Conservation (phyloP, 2,113 vertebrate species). For the Camelus bactrianus region DNA sequence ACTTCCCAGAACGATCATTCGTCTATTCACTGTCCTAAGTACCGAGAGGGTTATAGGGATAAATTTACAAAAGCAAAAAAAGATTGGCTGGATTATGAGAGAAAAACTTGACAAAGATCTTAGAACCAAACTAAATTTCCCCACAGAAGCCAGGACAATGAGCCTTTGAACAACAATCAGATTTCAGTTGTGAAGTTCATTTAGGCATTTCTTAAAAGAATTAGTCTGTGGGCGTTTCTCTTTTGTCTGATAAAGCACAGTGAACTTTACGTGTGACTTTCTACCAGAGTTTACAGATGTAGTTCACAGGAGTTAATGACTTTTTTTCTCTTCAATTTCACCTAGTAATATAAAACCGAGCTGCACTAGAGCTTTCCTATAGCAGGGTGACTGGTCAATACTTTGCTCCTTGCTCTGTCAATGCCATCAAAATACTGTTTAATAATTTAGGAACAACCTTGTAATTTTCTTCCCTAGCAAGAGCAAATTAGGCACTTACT, state of each 20-base stretch:
- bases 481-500: constrained; percentile 88
- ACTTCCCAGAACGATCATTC: neutral
- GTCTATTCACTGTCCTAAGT: neutral
- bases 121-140: constrained; percentile 31
- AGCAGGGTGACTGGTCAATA: constrained; percentile 84
- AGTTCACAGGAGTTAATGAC: constrained; percentile 84
- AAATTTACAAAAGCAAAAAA: neutral
- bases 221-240: constrained; percentile 53
- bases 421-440: constrained; percentile 88
- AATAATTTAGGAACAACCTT: constrained; percentile 88
- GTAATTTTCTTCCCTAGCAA: constrained; percentile 86
- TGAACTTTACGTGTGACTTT: constrained; percentile 75
- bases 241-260: constrained; percentile 76
- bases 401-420: constrained; percentile 83
- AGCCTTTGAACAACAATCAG: constrained; percentile 13
- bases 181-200: constrained; percentile 71
- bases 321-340: constrained; percentile 88
- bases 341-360: constrained; percentile 81
- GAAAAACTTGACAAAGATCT: neutral
- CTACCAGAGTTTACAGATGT: constrained; percentile 78
- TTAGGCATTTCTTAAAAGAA: constrained; percentile 74
- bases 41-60: neutral
- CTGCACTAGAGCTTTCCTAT: constrained; percentile 71
- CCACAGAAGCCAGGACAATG: neutral
- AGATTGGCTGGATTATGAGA: neutral